A percentile compares a stretch with the other conserved stretches of the same genome.
Conservation (phyloP, 2,113 vertebrate genomes). For the Trogon surrucura region DNA sequence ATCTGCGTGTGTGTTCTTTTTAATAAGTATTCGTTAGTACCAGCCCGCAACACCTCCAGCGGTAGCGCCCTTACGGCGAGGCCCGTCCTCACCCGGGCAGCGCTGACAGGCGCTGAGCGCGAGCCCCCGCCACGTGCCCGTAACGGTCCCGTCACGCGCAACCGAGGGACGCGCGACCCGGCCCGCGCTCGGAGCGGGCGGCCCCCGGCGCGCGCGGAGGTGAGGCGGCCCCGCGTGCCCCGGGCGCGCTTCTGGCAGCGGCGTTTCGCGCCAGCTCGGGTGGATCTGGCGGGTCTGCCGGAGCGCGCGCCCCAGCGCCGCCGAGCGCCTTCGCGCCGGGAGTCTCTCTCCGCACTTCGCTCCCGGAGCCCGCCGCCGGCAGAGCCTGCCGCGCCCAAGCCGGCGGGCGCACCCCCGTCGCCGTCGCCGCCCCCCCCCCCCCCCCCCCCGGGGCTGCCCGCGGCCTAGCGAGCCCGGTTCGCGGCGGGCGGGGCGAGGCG, state of each 20-base stretch:
- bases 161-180: accelerated
- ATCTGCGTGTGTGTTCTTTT: background rate
- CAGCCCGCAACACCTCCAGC: background rate
- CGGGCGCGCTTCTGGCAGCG: background rate
- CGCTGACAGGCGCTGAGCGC: too few species aligned
- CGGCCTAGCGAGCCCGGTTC: too few species aligned
- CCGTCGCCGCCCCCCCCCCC: too few species aligned
- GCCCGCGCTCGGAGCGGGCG: background rate
- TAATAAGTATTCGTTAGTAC: background rate
- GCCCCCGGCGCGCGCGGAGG: background rate
- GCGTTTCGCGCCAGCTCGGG: background rate
- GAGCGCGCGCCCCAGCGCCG: background rate
- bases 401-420: too few species aligned
- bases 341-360: background rate
- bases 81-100: accelerated
- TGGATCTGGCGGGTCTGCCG: background rate
- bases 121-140: too few species aligned
- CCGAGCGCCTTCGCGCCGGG: background rate
- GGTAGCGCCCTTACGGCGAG: background rate
- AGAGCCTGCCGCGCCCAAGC: too few species aligned
- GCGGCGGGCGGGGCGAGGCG: too few species aligned
- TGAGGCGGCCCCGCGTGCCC: background rate
- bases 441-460: too few species aligned
- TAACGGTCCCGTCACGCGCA: accelerated
- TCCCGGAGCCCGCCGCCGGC: too few species aligned